Evolutionary conservation across 23 tunicate species (phyloP), one percentile per base, ranked within the genome.

Genomic region (Trididemnum clinides): DNA sequence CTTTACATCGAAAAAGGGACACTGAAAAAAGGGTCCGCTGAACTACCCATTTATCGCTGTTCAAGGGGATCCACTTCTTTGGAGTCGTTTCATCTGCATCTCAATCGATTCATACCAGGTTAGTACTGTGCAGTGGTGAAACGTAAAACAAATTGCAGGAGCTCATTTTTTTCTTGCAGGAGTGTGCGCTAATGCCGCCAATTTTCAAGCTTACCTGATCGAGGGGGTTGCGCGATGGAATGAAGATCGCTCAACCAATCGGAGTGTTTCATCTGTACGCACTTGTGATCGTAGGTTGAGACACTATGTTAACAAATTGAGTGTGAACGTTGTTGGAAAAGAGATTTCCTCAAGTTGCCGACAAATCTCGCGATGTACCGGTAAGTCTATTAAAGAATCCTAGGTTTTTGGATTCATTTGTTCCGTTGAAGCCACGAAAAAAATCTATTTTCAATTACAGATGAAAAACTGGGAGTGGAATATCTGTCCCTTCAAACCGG

Each of bases 21-120:
- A 26, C 34, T 86, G 27, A 23, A 38, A 0, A 86, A 85, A 33
- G 89, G 83, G 15, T 62, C 28, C 7, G 50, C 72, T 20, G 64
- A 69, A n/a, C 27, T 82, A 6, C 80, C 80, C 37, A 28, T 33
- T 21, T 75, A 33, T 21, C 89, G 83, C 28, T 77, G 75, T 33
- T 34, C 84, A 19, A 25, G 66, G 3, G 66, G 66, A 25, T 59
- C 66, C 27, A 59, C 66, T 25, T 59, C 66, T 3, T n/a, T 59
- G 66, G 66, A 59, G 22, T 59, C 66, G 66, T 59, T 59, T n/a
- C 66, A 59, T 59, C 66, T 59, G 20, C 66, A 59, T 28, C 23
- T 59, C 5, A 59, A 59, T 28, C 66, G 66, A 4, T 59, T 12
- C 66, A 59, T 59, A 10, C 66, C 66, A n/a, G 66, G 66, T 59